Base-by-base conservation (phyloP, 2,888 invertebrate species). In the Urechis unicinctus region DNA sequence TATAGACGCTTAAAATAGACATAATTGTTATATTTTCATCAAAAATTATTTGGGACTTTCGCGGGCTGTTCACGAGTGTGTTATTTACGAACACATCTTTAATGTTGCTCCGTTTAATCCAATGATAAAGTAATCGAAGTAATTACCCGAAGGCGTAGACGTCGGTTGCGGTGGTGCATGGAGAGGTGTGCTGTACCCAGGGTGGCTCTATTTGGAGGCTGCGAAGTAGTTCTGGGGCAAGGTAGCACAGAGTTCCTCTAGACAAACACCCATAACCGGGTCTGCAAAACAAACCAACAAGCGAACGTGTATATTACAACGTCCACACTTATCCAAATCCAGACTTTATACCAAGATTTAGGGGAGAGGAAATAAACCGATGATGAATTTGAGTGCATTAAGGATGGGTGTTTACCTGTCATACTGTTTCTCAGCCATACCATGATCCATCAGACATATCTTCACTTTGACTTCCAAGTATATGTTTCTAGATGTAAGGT, bases 71-170 rank as follows among this genome's bases (percentile, higher is more conserved):
- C n/a, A n/a, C n/a, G n/a, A n/a, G n/a, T n/a, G n/a, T n/a, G n/a
- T n/a, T n/a, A n/a, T n/a, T n/a, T n/a, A n/a, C n/a, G n/a, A n/a
- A n/a, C n/a, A n/a, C n/a, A n/a, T n/a, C n/a, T n/a, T n/a, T n/a
- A n/a, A n/a, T n/a, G n/a, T n/a, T n/a, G 17, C 22, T 31, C n/a
- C 22, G 24, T 29, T n/a, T 17, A 25, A 52, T 43, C 6, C 13
- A n/a, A 22, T 46, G 17, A 4, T 21, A 21, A 17, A 6, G 22
- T 21, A 44, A 1, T 24, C 25, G 28, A 17, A 13, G 26, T 28
- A 80, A 82, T 78, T 77, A 92, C 90, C 93, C 96, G 79, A 97
- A 97, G 21, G 97, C 93, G 79, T 91, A 97, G 24, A 95, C 89
- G 78, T 98, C 97, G 1, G 94, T 90, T 53, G 86, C 84, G 74